A percentile compares a stretch with the other conserved stretches of the same genome.
These are phyloP conservation scores for Drosophila eohydei DNA, from an alignment of 2,888 invertebrate species.

Conservation along the genomic window DNA sequence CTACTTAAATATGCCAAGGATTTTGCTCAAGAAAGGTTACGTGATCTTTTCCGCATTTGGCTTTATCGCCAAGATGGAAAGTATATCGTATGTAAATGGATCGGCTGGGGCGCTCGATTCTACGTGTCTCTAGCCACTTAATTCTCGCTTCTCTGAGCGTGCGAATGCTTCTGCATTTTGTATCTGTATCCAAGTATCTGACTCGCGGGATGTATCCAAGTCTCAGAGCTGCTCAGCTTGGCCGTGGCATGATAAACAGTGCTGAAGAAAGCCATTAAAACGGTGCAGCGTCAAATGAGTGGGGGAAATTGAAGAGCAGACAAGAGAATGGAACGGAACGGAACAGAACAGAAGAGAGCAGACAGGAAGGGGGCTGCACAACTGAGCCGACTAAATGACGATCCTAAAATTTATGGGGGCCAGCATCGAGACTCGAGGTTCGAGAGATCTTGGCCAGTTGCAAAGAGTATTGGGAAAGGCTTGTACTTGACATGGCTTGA, in stretches of 20 bases:
- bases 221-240: conserved; percentile 1
- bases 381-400: background rate
- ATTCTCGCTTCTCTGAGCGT: conserved; percentile 35
- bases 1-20: conserved; percentile 43
- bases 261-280: conserved; percentile 35
- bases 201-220: conserved; percentile 10
- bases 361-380: background rate
- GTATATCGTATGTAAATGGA: conserved; percentile 4
- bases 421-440: background rate
- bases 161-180: conserved; percentile 18
- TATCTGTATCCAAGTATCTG: conserved; percentile 16
- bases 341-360: too few relatives aligned
- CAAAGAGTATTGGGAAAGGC: conserved; percentile 1
- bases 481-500: background rate
- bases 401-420: conserved; percentile 3
- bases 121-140: conserved; percentile 37
- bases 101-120: conserved; percentile 8
- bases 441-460: conserved; percentile 5
- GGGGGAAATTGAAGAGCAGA: background rate
- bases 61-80: background rate
- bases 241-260: conserved; percentile 19
- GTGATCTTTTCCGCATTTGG: background rate
- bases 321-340: background rate
- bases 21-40: background rate
- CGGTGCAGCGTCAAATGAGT: conserved; percentile 21